phyloP scores from a whole-genome alignment of 2,797 vertebrate species.

The Pristis pectinata region DNA sequence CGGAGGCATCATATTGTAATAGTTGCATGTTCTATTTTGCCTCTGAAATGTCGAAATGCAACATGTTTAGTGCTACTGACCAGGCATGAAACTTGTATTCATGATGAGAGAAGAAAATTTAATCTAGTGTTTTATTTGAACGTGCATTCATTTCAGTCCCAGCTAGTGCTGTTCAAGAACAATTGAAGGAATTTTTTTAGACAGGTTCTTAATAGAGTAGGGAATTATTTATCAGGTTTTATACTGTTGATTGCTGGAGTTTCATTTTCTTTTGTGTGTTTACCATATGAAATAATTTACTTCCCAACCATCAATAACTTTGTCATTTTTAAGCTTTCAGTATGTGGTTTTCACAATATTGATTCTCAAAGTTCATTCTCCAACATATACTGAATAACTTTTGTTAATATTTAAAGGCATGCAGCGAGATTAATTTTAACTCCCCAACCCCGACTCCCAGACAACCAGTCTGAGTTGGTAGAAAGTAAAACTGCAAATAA shows the following conservation, averaged over 20 bases:
- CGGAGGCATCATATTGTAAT: too few relatives aligned
- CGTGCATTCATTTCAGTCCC: not conserved
- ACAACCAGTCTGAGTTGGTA: not conserved
- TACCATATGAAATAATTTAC: not conserved
- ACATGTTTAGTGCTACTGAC: not conserved
- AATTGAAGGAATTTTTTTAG: not conserved
- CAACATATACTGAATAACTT: not conserved
- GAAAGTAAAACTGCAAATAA: not conserved
- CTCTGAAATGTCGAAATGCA: not conserved
- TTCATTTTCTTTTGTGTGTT: not conserved
- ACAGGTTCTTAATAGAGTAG: not conserved
- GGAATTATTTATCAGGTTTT: conserved; percentile 23
- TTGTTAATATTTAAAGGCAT: not conserved
- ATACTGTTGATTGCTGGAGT: not conserved
- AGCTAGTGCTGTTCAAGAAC: not conserved
- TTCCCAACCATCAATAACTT: conserved; percentile 4
- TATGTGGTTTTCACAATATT: not conserved
- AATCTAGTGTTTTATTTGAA: not conserved
- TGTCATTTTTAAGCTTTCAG: not conserved
- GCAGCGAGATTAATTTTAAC: not conserved
- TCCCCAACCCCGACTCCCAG: not conserved
- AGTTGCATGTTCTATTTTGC: too few relatives aligned
- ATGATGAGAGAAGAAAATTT: not conserved
- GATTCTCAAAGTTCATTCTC: not conserved
- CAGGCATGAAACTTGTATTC: not conserved